A percentile compares a stretch with the other conserved stretches of the same genome.
These are phyloP conservation scores for Alouatta palliata DNA, from an alignment of 2,113 vertebrate genomes.

Conservation along the genomic window DNA sequence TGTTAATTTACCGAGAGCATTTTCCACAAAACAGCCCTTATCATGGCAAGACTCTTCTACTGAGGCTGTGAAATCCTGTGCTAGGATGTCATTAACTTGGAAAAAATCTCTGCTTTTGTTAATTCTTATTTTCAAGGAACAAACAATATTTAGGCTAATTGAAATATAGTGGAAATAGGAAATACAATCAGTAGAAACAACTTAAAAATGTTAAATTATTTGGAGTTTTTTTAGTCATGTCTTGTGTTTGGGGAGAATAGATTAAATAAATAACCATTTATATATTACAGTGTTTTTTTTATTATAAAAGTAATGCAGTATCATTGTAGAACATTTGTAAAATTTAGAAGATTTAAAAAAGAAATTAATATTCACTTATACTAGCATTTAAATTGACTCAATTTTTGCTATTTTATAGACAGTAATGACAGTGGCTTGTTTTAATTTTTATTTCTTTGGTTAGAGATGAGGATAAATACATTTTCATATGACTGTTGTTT, in stretches of 20 bases:
- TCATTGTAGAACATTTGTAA: background rate
- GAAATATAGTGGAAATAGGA: conserved; percentile 26
- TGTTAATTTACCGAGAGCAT: conserved; percentile 24
- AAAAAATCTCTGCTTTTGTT: conserved; percentile 32
- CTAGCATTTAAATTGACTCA: conserved; percentile 24
- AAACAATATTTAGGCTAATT: conserved; percentile 41
- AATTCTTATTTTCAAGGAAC: conserved; percentile 43
- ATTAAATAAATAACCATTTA: background rate
- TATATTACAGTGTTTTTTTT: background rate
- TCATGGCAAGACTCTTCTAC: background rate
- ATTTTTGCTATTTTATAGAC: background rate
- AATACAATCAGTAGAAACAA: conserved; percentile 23
- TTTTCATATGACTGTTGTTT: background rate
- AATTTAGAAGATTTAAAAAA: conserved; percentile 29
- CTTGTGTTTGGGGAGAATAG: background rate
- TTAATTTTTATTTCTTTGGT: conserved; percentile 13
- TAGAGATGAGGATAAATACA: background rate
- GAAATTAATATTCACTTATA: background rate
- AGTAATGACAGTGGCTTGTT: background rate
- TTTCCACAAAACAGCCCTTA: conserved; percentile 1
- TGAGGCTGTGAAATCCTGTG: conserved; percentile 1
- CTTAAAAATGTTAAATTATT: background rate
- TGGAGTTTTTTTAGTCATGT: background rate
- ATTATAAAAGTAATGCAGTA: background rate
- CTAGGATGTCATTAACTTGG: conserved; percentile 2